These are phyloP conservation scores for Drosophila nigrodunni DNA, from an alignment of 1,140 invertebrate genomes.

Conservation along the genomic window DNA sequence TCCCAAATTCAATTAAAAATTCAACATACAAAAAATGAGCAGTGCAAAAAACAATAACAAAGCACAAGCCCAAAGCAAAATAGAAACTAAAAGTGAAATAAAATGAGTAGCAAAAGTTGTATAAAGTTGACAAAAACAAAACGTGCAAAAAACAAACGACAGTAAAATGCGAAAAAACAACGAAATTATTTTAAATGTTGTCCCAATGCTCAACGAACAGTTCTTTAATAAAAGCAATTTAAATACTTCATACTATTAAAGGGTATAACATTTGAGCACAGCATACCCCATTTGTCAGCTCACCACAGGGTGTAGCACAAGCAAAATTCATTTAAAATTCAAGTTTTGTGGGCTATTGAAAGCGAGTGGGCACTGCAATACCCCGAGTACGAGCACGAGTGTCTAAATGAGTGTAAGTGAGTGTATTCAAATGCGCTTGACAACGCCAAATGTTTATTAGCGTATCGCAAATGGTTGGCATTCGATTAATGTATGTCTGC, in stretches of 20 bases:
- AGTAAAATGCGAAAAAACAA: background rate
- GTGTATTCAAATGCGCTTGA: conserved; percentile 44
- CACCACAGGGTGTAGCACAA: background rate
- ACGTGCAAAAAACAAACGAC: conserved; percentile 8
- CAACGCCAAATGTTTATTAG: conserved; percentile 19
- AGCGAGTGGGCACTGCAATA: conserved; percentile 32
- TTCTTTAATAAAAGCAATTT: background rate
- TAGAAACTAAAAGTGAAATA: conserved; percentile 61
- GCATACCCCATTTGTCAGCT: background rate
- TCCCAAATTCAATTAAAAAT: conserved; percentile 79
- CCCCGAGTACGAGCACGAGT: conserved; percentile 11
- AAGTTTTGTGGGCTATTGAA: conserved; percentile 61
- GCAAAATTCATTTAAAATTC: background rate
- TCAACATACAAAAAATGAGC: conserved; percentile 57
- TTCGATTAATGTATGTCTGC: background rate
- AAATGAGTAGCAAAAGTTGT: conserved; percentile 30
- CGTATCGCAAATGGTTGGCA: background rate
- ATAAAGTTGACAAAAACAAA: conserved; percentile 37
- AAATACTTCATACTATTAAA: background rate
- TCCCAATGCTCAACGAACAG: background rate
- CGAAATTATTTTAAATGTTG: background rate
- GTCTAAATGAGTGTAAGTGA: background rate
- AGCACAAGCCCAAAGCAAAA: conserved; percentile 31
- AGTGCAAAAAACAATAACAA: conserved; percentile 25
- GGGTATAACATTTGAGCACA: background rate